phyloP scores from a whole-genome alignment of 2,113 vertebrate species.

The Heptranchias perlo region DNA sequence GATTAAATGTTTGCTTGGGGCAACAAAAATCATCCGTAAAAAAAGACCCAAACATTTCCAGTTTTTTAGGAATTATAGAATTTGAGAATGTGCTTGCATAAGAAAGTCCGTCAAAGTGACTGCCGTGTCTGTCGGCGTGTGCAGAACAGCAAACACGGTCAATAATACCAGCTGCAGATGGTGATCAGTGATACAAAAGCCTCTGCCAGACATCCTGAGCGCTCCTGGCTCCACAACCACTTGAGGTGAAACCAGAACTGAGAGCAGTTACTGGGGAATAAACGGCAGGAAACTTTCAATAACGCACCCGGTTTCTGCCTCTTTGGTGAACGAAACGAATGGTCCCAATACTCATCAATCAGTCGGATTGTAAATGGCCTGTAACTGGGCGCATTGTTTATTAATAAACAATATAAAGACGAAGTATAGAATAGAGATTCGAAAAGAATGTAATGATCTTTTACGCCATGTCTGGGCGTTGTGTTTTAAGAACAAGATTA shows the following conservation, averaged over 20 bases:
- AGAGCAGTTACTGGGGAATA: not conserved
- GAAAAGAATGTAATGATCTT: not conserved
- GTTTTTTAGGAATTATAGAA: not conserved
- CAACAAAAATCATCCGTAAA: not conserved
- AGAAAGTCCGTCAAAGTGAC: not conserved
- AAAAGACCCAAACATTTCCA: not conserved
- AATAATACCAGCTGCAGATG: constrained; percentile 35
- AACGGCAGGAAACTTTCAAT: not conserved
- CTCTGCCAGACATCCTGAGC: constrained; percentile 13
- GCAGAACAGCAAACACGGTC: constrained; percentile 4
- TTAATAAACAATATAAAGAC: not conserved
- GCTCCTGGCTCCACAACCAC: constrained; percentile 33
- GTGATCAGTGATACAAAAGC: constrained; percentile 14
- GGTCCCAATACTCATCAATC: not conserved
- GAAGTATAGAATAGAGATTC: no score
- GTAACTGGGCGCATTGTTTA: not conserved
- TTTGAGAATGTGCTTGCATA: not conserved
- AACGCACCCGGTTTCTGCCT: not conserved
- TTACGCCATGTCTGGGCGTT: no score
- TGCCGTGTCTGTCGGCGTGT: not conserved
- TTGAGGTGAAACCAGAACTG: constrained; percentile 39
- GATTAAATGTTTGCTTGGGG: not conserved
- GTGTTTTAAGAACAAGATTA: no score
- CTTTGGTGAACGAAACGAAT: not conserved
- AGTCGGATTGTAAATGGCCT: not conserved